phyloP scores from a whole-genome alignment of 2,113 vertebrate genomes.

The Marcusenius ussheri region DNA sequence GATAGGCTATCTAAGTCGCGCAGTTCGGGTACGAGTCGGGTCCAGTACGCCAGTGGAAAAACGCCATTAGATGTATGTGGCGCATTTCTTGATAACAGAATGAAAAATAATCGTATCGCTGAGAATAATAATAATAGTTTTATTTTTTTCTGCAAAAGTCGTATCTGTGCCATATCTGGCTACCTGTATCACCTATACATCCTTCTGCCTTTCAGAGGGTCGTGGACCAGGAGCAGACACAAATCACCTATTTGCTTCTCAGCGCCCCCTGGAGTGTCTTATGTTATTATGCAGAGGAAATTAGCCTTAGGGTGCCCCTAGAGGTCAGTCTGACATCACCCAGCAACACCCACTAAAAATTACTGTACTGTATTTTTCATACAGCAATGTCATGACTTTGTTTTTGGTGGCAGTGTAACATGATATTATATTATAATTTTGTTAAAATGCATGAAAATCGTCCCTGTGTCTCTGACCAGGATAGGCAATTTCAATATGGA shows the following conservation, averaged over 20 bases:
- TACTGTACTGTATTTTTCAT: background rate
- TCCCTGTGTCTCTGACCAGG: background rate
- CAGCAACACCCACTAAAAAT: background rate
- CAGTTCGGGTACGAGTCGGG: background rate
- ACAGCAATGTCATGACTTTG: background rate
- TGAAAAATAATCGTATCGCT: background rate
- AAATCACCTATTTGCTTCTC: slow-evolving; percentile 54
- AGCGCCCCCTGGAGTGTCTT: slow-evolving; percentile 59
- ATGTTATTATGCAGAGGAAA: slow-evolving; percentile 65
- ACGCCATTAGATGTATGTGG: background rate
- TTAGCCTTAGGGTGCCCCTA: slow-evolving; percentile 61
- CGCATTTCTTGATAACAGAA: background rate
- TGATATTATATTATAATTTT: background rate
- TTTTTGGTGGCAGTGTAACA: background rate
- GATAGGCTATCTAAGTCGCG: background rate
- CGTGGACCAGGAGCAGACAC: slow-evolving; percentile 38
- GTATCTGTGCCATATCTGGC: background rate
- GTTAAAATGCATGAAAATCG: background rate
- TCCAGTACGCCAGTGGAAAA: background rate
- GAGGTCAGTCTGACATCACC: slow-evolving; percentile 48
- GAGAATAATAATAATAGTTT: background rate
- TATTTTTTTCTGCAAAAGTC: background rate
- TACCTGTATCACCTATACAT: background rate
- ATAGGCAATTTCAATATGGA: background rate
- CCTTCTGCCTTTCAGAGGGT: slow-evolving; percentile 32